Evolutionary conservation across 2,113 vertebrate genomes (phyloP).

Genomic region (Lasiurus borealis): DNA sequence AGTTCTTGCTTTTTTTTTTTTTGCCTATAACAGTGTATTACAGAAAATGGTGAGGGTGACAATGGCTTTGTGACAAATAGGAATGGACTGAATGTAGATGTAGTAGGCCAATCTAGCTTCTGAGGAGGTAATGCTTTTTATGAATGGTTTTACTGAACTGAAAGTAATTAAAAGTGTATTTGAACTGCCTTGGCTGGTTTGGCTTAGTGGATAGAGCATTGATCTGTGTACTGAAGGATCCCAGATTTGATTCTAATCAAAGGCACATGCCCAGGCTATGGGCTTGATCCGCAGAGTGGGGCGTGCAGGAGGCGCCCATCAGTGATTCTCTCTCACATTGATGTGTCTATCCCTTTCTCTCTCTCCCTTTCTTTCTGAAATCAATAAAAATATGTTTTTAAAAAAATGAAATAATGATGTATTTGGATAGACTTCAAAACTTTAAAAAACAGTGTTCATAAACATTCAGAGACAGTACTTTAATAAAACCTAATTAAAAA

Average conservation of each 20-base stretch:
- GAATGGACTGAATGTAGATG: slow-evolving; percentile 57
- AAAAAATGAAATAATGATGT: slow-evolving; percentile 12
- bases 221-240: no score
- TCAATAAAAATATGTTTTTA: no score
- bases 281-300: no score
- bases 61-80: slow-evolving; percentile 49
- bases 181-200: neutral
- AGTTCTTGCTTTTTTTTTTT: slow-evolving; percentile 15
- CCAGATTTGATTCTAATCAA: no score
- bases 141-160: slow-evolving; percentile 18
- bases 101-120: slow-evolving; percentile 33
- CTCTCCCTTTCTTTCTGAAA: no score
- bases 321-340: no score
- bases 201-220: no score
- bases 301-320: no score
- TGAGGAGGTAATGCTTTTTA: slow-evolving; percentile 46
- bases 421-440: slow-evolving; percentile 44
- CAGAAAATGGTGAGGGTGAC: slow-evolving; percentile 45
- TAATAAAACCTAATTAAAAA: slow-evolving; percentile 47
- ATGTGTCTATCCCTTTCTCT: no score
- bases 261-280: no score
- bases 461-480: slow-evolving; percentile 23
- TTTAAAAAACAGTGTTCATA: slow-evolving; percentile 49
- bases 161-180: slow-evolving; percentile 49
- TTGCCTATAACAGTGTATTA: neutral